Evolutionary conservation across 2,797 vertebrate genomes (phyloP).

Genomic region (Melanotaenia pygmaea): DNA sequence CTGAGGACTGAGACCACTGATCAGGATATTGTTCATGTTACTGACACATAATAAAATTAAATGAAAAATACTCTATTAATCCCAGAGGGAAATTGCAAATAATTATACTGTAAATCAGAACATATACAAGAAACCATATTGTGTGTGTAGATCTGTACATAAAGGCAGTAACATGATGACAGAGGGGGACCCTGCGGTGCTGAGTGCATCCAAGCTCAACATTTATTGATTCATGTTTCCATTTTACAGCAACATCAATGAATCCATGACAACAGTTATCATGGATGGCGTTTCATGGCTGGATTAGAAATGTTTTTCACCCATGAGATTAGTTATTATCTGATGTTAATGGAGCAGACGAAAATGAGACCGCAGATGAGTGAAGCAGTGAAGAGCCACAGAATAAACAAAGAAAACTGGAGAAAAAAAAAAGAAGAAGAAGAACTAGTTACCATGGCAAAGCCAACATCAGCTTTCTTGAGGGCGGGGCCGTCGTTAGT

Average conservation of each 20-base stretch:
- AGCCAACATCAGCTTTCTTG: constrained; percentile 98
- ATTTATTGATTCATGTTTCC: constrained; percentile 47
- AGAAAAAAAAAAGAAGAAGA: background rate
- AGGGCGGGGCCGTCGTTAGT: constrained; percentile 97
- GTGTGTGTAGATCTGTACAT: constrained; percentile 1
- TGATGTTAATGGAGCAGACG: constrained; percentile 30
- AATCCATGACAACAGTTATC: background rate
- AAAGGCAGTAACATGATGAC: background rate
- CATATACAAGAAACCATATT: background rate
- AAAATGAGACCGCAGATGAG: constrained; percentile 14
- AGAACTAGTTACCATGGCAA: constrained; percentile 91
- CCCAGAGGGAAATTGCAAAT: too few relatives aligned
- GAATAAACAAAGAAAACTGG: background rate
- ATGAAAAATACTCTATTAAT: too few relatives aligned
- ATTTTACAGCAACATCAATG: constrained; percentile 43
- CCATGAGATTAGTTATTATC: background rate
- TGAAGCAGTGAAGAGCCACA: constrained; percentile 3
- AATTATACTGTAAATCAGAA: background rate
- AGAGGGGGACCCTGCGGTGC: constrained; percentile 2
- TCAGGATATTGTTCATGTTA: background rate
- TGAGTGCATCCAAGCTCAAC: constrained; percentile 28
- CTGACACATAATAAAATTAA: background rate
- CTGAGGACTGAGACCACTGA: background rate
- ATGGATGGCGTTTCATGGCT: constrained; percentile 33
- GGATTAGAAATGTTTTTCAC: constrained; percentile 42